Base-by-base conservation (phyloP, 2,797 vertebrate genomes). In the Platyrinchus mystaceus region DNA sequence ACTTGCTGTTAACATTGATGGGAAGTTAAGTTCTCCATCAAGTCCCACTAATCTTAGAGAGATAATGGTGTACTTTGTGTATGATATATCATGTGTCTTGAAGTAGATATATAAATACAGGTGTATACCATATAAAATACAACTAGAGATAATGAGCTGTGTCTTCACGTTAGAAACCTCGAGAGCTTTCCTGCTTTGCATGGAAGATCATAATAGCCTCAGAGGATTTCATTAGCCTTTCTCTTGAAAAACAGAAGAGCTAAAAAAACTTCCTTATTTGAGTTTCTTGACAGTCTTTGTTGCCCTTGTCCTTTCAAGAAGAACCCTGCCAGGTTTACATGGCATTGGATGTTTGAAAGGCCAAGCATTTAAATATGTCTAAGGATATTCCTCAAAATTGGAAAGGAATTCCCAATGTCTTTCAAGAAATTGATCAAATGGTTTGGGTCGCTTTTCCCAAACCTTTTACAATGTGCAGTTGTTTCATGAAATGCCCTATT, bases 281-380 rank as follows among this genome's bases (percentile, higher is more conserved):
- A 70, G n/a, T 74, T 69, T 96, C 49, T 56, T 68, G 67, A 26
- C 7, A 36, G 6, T 93, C 77, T 95, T 89, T 94, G 66, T 80
- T 52, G 94, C 34, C 17, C 68, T 93, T 94, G 69, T 95, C 47
- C 49, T 93, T 93, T 50, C 9, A 70, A 95, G 59, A 86, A 62
- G 86, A 69, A 23, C 55, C 15, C 49, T 91, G 70, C 27, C 59
- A 81, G 74, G n/a, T 62, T 80, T 32, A 5, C 32, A 69, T 41
- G 70, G 14, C 34, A 9, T 24, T 59, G 39, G 52, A n/a, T 88
- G 32, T 74, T 90, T 8, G 18, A 94, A 91, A 74, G 14, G 20
- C 34, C 24, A 70, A 80, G 43, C 6, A 4, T 92, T 94, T 91
- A 73, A 19, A 17, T 34, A 55, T 62, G 62, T 92, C 84, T 90